Conservation (phyloP, 2,888 invertebrate genomes). For the Phlogophora meticulosa region DNA sequence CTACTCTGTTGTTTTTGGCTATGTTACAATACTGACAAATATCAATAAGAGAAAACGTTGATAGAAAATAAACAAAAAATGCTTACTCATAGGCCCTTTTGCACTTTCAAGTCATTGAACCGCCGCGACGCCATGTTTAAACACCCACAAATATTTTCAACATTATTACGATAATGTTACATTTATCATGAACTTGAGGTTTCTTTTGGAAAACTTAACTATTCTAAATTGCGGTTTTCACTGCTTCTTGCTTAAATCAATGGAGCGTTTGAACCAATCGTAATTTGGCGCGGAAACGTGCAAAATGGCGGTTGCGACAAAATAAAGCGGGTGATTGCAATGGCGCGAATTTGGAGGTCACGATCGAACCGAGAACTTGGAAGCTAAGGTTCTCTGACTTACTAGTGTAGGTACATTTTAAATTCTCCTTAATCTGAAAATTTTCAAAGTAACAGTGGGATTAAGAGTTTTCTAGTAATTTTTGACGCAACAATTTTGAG, state of each 20-base stretch:
- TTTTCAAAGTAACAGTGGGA: not conserved
- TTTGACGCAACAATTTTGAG: slow-evolving; percentile 1
- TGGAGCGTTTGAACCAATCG: slow-evolving; percentile 49
- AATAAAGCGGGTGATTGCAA: slow-evolving; percentile 57
- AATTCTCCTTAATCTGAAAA: not conserved
- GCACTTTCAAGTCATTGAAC: slow-evolving; percentile 50
- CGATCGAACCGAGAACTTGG: slow-evolving; percentile 64
- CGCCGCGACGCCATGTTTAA: slow-evolving; percentile 14
- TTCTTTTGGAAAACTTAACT: slow-evolving; percentile 72
- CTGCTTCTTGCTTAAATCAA: slow-evolving; percentile 55
- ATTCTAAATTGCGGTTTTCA: slow-evolving; percentile 68
- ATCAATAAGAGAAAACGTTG: slow-evolving; percentile 43
- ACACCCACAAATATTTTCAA: slow-evolving; percentile 39
- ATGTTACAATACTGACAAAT: slow-evolving; percentile 28
- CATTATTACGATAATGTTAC: slow-evolving; percentile 42
- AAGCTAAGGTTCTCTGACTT: slow-evolving; percentile 16
- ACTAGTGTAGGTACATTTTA: not conserved
- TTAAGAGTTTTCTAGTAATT: not conserved
- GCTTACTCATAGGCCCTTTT: slow-evolving; percentile 36
- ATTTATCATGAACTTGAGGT: slow-evolving; percentile 76
- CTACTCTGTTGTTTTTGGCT: not conserved
- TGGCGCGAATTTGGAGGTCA: slow-evolving; percentile 72
- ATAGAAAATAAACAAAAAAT: slow-evolving; percentile 39
- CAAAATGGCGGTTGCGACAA: slow-evolving; percentile 70
- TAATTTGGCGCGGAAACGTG: slow-evolving; percentile 65